phyloP scores from a whole-genome alignment of 2,113 vertebrate species.

The Lampris megalopsis region DNA sequence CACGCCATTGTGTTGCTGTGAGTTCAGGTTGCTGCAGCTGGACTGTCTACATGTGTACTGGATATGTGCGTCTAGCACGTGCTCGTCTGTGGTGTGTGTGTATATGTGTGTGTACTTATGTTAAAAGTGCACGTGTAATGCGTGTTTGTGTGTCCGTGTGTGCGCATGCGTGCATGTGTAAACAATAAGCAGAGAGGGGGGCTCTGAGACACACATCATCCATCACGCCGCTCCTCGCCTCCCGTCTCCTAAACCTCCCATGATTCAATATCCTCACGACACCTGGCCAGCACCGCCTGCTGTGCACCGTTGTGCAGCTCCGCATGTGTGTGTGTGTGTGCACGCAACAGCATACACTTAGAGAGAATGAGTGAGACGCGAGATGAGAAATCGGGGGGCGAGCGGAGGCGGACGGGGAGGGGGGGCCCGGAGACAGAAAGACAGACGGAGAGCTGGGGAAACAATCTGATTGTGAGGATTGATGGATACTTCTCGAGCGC shows the following conservation, averaged over 20 bases:
- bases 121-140: not conserved
- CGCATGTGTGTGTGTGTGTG: conserved; percentile 18
- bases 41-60: too few species aligned
- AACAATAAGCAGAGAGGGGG: conserved; percentile 46
- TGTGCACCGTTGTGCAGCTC: not conserved
- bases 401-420: conserved; percentile 41
- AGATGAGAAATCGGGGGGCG: conserved; percentile 45
- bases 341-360: not conserved
- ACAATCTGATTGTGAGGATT: conserved; percentile 72
- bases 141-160: not conserved
- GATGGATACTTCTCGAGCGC: conserved; percentile 70
- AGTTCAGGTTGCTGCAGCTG: too few species aligned
- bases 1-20: too few species aligned
- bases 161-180: not conserved
- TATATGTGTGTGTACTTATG: not conserved
- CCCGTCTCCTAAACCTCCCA: conserved; percentile 59
- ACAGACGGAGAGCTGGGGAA: conserved; percentile 51
- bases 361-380: conserved; percentile 16
- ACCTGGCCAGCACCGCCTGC: conserved; percentile 38
- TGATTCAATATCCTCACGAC: conserved; percentile 72
- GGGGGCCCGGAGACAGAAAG: conserved; percentile 14
- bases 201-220: conserved; percentile 47
- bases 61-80: too few species aligned
- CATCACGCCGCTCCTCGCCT: conserved; percentile 40
- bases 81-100: too few species aligned